phyloP scores from a whole-genome alignment of 2,888 invertebrate genomes.

The Lathronympha strigana region DNA sequence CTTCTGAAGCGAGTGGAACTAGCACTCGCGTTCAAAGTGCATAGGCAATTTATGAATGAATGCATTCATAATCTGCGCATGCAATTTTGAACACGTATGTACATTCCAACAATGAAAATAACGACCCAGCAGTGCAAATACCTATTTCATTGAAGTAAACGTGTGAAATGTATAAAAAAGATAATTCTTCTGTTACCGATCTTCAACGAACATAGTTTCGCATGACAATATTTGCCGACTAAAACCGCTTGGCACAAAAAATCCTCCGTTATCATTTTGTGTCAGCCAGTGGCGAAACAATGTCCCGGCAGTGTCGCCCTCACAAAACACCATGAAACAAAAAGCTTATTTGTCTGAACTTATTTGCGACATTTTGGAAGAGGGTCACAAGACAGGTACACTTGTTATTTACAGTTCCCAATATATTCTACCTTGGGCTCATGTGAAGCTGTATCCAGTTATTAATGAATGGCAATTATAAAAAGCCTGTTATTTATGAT shows the following conservation, averaged over 20 bases:
- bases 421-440: conserved; percentile 24
- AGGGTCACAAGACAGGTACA: neutral
- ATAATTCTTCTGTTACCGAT: too few species aligned
- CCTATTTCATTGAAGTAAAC: too few species aligned
- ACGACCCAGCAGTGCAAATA: too few species aligned
- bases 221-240: conserved; percentile 17
- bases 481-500: neutral
- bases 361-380: conserved; percentile 3
- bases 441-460: conserved; percentile 16
- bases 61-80: too few species aligned
- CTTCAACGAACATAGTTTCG: conserved; percentile 1
- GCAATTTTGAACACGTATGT: too few species aligned
- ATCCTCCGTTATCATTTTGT: conserved; percentile 17
- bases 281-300: conserved; percentile 20
- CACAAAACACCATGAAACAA: conserved; percentile 9
- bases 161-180: too few species aligned
- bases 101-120: too few species aligned
- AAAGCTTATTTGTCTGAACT: neutral
- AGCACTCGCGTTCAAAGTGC: too few species aligned
- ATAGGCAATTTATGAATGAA: too few species aligned
- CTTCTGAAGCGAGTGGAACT: too few species aligned
- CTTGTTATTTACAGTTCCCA: conserved; percentile 32
- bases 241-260: conserved; percentile 12
- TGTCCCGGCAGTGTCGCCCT: conserved; percentile 16
- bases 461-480: conserved; percentile 19